Evolutionary conservation across 2,797 vertebrate species (phyloP).

Genomic region (Borostomias antarcticus): DNA sequence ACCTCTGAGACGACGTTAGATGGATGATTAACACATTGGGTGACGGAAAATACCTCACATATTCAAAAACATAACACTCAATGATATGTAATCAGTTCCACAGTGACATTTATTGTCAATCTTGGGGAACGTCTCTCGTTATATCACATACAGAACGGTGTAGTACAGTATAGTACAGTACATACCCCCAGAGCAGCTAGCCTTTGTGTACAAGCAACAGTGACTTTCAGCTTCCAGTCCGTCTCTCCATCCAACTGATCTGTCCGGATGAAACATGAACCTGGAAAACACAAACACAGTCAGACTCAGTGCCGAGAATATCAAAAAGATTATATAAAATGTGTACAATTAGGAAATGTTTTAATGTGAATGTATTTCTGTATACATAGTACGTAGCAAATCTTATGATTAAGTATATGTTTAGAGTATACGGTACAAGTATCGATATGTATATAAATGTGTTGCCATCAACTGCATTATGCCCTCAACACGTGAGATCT

Average conservation of each 20-base stretch:
- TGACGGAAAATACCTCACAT: slow-evolving; percentile 6
- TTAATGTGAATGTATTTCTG: neutral
- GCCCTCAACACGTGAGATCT: neutral
- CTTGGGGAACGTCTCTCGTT: too few relatives aligned
- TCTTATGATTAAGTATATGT: too few relatives aligned
- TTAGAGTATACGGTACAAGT: too few relatives aligned
- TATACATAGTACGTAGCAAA: too few relatives aligned
- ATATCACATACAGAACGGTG: too few relatives aligned
- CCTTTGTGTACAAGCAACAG: slow-evolving; percentile 92
- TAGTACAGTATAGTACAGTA: neutral
- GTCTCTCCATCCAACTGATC: slow-evolving; percentile 98
- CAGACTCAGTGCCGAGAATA: neutral
- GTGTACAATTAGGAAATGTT: neutral
- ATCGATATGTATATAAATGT: too few relatives aligned
- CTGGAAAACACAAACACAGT: slow-evolving; percentile 63
- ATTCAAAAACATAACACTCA: neutral
- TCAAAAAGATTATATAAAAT: neutral
- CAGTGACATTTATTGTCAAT: too few relatives aligned
- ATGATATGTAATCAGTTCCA: slow-evolving; percentile 32
- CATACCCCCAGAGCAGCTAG: slow-evolving; percentile 90
- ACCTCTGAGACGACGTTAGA: slow-evolving; percentile 47
- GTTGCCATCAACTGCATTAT: too few relatives aligned
- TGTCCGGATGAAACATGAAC: slow-evolving; percentile 93
- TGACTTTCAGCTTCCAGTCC: slow-evolving; percentile 96
- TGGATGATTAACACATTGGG: slow-evolving; percentile 34